Evolutionary conservation across 2,797 vertebrate species (phyloP).

Genomic region (Hydrophis major): DNA sequence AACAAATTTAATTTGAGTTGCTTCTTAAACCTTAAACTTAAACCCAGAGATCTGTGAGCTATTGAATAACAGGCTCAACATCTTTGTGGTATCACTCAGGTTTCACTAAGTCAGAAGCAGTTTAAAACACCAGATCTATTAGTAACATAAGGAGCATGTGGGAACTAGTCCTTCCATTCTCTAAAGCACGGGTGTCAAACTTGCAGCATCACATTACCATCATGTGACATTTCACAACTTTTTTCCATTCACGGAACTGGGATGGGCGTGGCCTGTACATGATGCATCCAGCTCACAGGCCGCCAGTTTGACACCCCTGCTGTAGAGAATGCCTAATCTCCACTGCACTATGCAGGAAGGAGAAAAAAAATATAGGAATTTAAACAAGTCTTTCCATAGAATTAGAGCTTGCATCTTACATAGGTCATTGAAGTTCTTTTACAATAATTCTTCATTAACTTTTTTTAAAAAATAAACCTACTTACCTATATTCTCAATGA

Average conservation of each 20-base stretch:
- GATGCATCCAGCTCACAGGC: too few relatives aligned
- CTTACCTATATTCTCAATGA: neutral
- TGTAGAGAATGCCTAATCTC: neutral
- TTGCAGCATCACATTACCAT: too few relatives aligned
- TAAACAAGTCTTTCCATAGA: neutral
- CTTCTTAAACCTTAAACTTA: neutral
- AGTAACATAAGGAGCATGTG: neutral
- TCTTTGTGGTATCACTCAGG: neutral
- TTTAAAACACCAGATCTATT: neutral
- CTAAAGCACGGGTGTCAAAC: too few relatives aligned
- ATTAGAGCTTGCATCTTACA: neutral
- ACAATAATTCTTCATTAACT: neutral
- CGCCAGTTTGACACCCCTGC: too few relatives aligned
- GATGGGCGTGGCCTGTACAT: rapidly evolving
- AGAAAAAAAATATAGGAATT: neutral
- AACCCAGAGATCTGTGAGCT: neutral
- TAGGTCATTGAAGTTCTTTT: neutral
- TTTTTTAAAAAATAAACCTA: neutral
- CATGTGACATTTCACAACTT: too few relatives aligned
- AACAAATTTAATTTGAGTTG: neutral
- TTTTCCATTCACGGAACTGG: too few relatives aligned
- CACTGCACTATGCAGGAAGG: neutral
- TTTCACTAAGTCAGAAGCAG: neutral
- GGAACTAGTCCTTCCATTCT: neutral
- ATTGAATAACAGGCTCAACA: neutral